Percentiles rank a stretch among this genome's conserved stretches.
These are phyloP conservation scores for Drosophila ambigua DNA, from an alignment of 1,140 invertebrate genomes.

Conservation along the genomic window DNA sequence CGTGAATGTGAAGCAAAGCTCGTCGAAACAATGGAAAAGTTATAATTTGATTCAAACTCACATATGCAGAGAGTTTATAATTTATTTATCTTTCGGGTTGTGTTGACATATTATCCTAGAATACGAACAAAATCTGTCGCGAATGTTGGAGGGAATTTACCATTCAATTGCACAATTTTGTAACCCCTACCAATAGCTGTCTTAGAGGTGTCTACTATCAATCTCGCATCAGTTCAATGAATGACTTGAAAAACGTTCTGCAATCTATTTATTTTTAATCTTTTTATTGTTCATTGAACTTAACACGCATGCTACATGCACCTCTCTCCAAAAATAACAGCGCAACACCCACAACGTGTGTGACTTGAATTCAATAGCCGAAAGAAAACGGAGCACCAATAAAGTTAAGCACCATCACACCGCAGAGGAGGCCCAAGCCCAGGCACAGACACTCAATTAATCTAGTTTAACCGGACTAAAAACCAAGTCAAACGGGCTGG, in stretches of 20 bases:
- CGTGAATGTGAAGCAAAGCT: slow-evolving; percentile 3
- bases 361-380: slow-evolving; percentile 68
- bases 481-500: slow-evolving; percentile 53
- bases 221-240: slow-evolving; percentile 41
- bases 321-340: slow-evolving; percentile 39
- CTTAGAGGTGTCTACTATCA: slow-evolving; percentile 12
- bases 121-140: neutral
- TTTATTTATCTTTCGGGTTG: slow-evolving; percentile 22
- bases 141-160: slow-evolving; percentile 14
- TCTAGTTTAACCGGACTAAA: slow-evolving; percentile 78
- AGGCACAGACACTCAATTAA: slow-evolving; percentile 70
- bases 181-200: neutral
- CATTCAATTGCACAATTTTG: slow-evolving; percentile 3
- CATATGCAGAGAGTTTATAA: slow-evolving; percentile 25
- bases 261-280: slow-evolving; percentile 69
- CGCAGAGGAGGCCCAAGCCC: neutral
- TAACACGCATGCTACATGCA: slow-evolving; percentile 51
- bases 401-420: slow-evolving; percentile 9
- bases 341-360: slow-evolving; percentile 55
- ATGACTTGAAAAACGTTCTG: slow-evolving; percentile 53
- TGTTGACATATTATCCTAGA: slow-evolving; percentile 3
- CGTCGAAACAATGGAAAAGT: slow-evolving; percentile 41
- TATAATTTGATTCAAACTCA: slow-evolving; percentile 35
- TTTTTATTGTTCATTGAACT: slow-evolving; percentile 75
- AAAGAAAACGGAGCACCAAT: slow-evolving; percentile 35